Conservation (phyloP, 1,140 invertebrate species). For the Megalonaias nervosa region DNA sequence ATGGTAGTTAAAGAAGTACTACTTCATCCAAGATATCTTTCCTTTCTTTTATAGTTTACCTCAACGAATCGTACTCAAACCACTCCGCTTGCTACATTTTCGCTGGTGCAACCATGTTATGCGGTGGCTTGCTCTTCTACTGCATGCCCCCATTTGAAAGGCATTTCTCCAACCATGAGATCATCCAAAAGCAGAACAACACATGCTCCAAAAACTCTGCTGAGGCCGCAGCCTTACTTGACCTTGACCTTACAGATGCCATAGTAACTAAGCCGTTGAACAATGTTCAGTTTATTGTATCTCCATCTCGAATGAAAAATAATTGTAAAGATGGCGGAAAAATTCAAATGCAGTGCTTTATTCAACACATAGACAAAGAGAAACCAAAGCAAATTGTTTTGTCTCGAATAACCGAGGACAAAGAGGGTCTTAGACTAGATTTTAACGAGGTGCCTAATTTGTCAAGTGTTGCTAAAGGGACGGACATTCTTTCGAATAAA, state of each 20-base stretch:
- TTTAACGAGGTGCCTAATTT: slow-evolving; percentile 47
- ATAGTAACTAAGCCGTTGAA: slow-evolving; percentile 58
- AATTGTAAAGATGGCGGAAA: slow-evolving; percentile 51
- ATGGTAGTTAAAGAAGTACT: no score
- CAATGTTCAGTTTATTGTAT: slow-evolving; percentile 58
- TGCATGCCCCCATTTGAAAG: slow-evolving; percentile 64
- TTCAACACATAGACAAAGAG: slow-evolving; percentile 61
- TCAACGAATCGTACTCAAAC: slow-evolving; percentile 51
- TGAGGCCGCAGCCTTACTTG: slow-evolving; percentile 63
- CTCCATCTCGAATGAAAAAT: slow-evolving; percentile 54
- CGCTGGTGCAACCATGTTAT: slow-evolving; percentile 56
- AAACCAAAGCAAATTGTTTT: slow-evolving; percentile 61
- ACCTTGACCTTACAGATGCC: slow-evolving; percentile 62
- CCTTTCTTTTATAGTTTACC: slow-evolving; percentile 55
- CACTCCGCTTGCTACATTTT: slow-evolving; percentile 59
- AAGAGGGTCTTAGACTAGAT: slow-evolving; percentile 53
- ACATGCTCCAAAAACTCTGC: slow-evolving; percentile 55
- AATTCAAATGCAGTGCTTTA: slow-evolving; percentile 63
- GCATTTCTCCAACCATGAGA: slow-evolving; percentile 61
- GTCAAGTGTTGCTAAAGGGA: background rate
- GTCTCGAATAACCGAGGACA: slow-evolving; percentile 65
- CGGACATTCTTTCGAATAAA: slow-evolving; percentile 10
- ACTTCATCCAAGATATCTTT: background rate
- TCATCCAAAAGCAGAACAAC: slow-evolving; percentile 59
- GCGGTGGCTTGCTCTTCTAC: slow-evolving; percentile 62